Evolutionary conservation across 2,113 vertebrate species (phyloP).

Genomic region (Hippoglossus stenolepis): DNA sequence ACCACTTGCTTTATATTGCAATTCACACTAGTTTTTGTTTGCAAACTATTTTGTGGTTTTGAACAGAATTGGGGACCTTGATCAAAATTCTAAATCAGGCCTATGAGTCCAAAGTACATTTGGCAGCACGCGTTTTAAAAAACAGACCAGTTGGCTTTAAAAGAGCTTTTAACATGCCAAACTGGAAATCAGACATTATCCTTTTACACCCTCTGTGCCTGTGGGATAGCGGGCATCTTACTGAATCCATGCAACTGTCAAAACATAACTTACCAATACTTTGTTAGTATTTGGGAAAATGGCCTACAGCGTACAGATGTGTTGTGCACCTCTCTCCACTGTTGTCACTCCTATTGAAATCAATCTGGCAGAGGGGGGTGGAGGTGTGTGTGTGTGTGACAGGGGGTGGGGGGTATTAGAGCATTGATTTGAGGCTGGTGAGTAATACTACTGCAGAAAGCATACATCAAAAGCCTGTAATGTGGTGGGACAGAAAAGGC

Average conservation of each 20-base stretch:
- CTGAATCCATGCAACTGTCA: background rate
- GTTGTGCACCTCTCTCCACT: slow-evolving; percentile 42
- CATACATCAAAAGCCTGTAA: slow-evolving; percentile 84
- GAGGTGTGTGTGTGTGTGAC: no score
- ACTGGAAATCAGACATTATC: background rate
- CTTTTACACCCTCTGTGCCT: background rate
- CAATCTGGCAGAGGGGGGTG: slow-evolving; percentile 76
- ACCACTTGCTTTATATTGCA: no score
- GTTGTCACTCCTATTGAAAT: slow-evolving; percentile 78
- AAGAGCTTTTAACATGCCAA: background rate
- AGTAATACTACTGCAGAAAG: slow-evolving; percentile 50
- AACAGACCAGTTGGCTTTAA: no score
- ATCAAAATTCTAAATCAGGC: no score
- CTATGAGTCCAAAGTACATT: no score
- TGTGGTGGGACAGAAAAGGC: slow-evolving; percentile 81
- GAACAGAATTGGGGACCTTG: no score
- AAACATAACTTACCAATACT: slow-evolving; percentile 17
- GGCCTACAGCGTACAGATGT: slow-evolving; percentile 62
- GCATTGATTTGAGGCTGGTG: no score
- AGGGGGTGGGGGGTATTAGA: no score
- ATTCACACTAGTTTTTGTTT: no score
- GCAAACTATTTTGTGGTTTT: no score
- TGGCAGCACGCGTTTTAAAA: no score
- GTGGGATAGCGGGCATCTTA: background rate
- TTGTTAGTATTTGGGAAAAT: slow-evolving; percentile 80